Evolutionary conservation across 2,888 invertebrate species (phyloP), one percentile per base, ranked within the genome.

Genomic region (Melieria picta): DNA sequence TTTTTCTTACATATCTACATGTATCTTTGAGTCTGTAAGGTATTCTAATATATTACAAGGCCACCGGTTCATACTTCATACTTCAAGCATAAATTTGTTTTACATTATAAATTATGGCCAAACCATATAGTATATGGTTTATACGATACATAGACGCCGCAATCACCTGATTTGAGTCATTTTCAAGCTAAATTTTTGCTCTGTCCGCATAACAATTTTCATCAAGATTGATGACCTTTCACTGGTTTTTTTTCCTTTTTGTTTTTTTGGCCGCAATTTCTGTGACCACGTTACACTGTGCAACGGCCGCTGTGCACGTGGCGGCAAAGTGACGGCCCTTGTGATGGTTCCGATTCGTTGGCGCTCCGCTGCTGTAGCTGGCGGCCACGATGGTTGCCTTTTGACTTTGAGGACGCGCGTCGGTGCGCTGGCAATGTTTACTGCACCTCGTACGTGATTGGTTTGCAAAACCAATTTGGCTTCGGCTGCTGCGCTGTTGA

Each of bases 381-480:
- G 50, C 50, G 50, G 9, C 11, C 50, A 50, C 10, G 9, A 11
- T 1, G 11, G 11, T 10, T 10, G 11, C 50, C 3, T 50, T 50
- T 11, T 50, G 50, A 50, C 9, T 50, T 50, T 65, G 65, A 65
- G 58, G 67, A 60, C 67, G 60, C 69, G 69, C 69, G 61, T 69
- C 62, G 69, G 61, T 71, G 62, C 71, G 65, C 63, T 74, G 50
- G 71, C 74, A 74, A 75, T 76, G 74, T 78, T 78, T 75, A 73
- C 74, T 74, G 69, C 63, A 76, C 69, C 71, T 70, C 45, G 72
- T 71, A 78, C 78, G 78, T 78, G 78, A 76, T 77, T 76, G 71
- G 77, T 74, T 77, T 78, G 75, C 73, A 68, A 75, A 78, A 76
- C 73, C 72, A 77, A 77, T 76, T 78, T 75, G 71, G 52, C 55